Evolutionary conservation across 2,797 vertebrate genomes (phyloP), one percentile per base, ranked within the genome.

Genomic region (Sphenopsis melanotis): DNA sequence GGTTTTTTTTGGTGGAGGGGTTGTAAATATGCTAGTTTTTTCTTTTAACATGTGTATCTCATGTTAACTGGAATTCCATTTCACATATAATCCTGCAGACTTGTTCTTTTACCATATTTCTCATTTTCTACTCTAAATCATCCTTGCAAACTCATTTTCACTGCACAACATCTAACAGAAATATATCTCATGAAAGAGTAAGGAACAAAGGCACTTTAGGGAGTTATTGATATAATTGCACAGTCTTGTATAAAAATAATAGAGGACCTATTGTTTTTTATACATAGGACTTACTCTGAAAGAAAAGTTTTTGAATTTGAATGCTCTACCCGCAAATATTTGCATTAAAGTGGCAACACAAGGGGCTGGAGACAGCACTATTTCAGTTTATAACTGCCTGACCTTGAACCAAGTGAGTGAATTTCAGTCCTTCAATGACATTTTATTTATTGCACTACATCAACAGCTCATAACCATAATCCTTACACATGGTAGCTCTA

Each of bases 151-250:
- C 26, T 56, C 7, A 39, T 94, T 83, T 93, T 89, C 68, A 81
- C 29, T 29, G 44, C 65, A 32, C 66, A 82, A 70, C 34, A 68
- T 47, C 36, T 87, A 84, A 83, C 36, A 91, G 50, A 92, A 95
- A 59, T 49, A 37, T 29, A 64, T 55, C 22, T 87, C 22, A 55
- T 72, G 57, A 90, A 91, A 91, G 24, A 72, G 27, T 12, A 83
- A 15, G 30, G 24, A 71, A 88, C 46, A 42, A 71, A 90, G 30
- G 4, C 18, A 65, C 24, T 87, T 89, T 36, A 82, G 55, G 70
- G 91, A 94, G 50, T 66, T 89, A 85, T 29, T 94, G 41, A 36
- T 93, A 72, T 55, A 94, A 95, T 91, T 96, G 89, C 52, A 52
- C 3, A 29, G 36, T 56, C 23, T 41, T 93, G 52, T 53, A 81